Base-by-base conservation (phyloP, 2,797 vertebrate genomes). In the Leptodactylus fallax region DNA sequence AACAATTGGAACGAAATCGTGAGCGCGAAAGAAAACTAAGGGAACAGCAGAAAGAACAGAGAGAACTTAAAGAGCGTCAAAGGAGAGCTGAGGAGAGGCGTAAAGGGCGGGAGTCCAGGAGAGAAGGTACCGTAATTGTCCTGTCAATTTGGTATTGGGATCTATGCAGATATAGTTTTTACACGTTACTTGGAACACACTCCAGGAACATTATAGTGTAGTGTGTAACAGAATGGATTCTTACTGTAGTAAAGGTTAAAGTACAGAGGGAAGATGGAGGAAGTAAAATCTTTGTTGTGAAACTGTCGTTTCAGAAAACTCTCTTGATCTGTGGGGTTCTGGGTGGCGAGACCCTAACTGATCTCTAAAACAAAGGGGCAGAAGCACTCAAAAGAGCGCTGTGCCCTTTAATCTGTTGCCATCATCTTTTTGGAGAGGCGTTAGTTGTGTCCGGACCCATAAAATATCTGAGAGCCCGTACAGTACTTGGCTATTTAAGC, bases 1-100 rank as follows among this genome's bases (percentile, higher is more conserved):
- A 99, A 93, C 98, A 99, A 82, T 92, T 97, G 0, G 98, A 99
- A 87, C 94, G 98, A 5, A 97, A 98, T 90, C 94, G 97, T 0
- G 97, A 99, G 85, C 94, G 98, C 0, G 97, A 99, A 51, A 93
- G 97, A 12, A 99, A 99, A 91, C 91, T 97, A 82, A 94, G 98
- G 0, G 98, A 99, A 79, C 98, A 98, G 88, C 96, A 98, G 88
- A 97, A 98, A 90, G 98, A 99, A 16, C 97, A 98, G 79, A 94
- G 97, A 1, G 98, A 99, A n/a, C 94, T 96, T 12, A 99, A 99
- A 71, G 98, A 99, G 51, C 90, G 98, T 0, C 98, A 98, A 69
- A 95, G 98, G 79, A 93, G 97, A 86, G 96, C 95, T 0, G 98
- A 99, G 83, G 98, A 99, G 83, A 95, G 97, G 0, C 96, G 97